Evolutionary conservation across 1,140 invertebrate genomes (phyloP), one percentile per base, ranked within the genome.

Genomic region (Zeugodacus cucurbitae): DNA sequence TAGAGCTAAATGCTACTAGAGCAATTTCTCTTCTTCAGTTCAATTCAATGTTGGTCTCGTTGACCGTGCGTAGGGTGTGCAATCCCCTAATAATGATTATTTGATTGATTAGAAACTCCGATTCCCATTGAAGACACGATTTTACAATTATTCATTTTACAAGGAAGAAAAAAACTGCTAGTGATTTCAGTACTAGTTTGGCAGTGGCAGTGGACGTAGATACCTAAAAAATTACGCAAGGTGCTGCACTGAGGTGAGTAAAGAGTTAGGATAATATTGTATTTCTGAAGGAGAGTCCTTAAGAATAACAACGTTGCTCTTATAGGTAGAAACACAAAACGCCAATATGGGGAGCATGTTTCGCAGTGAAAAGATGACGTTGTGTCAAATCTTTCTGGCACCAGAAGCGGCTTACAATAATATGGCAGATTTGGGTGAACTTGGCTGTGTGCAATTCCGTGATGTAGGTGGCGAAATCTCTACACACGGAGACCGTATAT

Each of bases 301-400:
- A 48, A 48, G 17, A 1, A 14, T 54, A 11, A 54, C 17, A 54
- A 17, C 48, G 48, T 4, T 59, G 8, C 8, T n/a, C 22, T 22
- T n/a, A 59, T 14, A 48, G 41, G 37, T n/a, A 26, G 74, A 54
- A 17, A 48, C 2, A 82, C 1, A 17, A 70, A 2, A 10, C 44
- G 5, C 74, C 88, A 91, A 37, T 67, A 97, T 97, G 96, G 96
- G 96, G 91, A 94, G 95, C 87, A 95, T 98, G 94, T 98, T 98
- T 93, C 95, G 97, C 34, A 98, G 97, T 94, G 97, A 98, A 93
- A 95, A 97, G 93, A 97, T 97, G 96, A 95, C 95, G 82, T 94
- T 98, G 90, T 97, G 97, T 94, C 97, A 98, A 94, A 95, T 98
- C 90, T 98, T 97, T 93, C 96, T 98, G 88, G 97, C 98, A 92